These are phyloP conservation scores for Epinotia ramella DNA, from an alignment of 2,888 invertebrate genomes.

Conservation along the genomic window DNA sequence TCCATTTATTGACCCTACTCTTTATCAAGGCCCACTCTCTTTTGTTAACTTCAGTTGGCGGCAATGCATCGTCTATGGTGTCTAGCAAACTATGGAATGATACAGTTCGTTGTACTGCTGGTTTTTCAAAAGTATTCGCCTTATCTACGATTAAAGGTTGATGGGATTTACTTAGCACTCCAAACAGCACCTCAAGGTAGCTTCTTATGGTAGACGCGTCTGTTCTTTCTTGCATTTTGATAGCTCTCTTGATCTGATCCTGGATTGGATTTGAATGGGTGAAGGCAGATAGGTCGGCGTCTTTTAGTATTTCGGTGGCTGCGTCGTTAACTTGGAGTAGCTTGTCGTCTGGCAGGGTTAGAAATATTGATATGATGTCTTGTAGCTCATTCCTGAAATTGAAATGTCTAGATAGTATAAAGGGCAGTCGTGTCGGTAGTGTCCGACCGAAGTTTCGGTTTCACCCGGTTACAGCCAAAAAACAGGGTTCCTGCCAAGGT, in stretches of 20 bases:
- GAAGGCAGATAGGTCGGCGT: conserved; percentile 48
- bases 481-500: too few species aligned
- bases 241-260: conserved; percentile 36
- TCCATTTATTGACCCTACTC: conserved; percentile 52
- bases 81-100: conserved; percentile 16
- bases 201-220: conserved; percentile 46
- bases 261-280: conserved; percentile 48
- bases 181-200: conserved; percentile 53
- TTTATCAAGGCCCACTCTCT: conserved; percentile 54
- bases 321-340: conserved; percentile 55
- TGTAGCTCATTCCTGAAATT: conserved; percentile 50
- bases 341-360: conserved; percentile 52
- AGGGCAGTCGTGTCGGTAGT: too few species aligned
- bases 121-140: conserved; percentile 5
- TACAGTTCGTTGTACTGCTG: conserved; percentile 13
- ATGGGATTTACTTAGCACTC: not conserved
- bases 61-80: conserved; percentile 52
- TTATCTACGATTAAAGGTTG: conserved; percentile 32
- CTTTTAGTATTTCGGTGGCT: conserved; percentile 57
- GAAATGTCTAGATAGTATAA: not conserved
- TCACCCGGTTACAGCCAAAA: too few species aligned
- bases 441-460: too few species aligned
- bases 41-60: conserved; percentile 49
- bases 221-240: conserved; percentile 44
- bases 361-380: conserved; percentile 51